These are phyloP conservation scores for Sterrhoptilus dennistouni DNA, from an alignment of 2,113 vertebrate genomes.

Conservation along the genomic window DNA sequence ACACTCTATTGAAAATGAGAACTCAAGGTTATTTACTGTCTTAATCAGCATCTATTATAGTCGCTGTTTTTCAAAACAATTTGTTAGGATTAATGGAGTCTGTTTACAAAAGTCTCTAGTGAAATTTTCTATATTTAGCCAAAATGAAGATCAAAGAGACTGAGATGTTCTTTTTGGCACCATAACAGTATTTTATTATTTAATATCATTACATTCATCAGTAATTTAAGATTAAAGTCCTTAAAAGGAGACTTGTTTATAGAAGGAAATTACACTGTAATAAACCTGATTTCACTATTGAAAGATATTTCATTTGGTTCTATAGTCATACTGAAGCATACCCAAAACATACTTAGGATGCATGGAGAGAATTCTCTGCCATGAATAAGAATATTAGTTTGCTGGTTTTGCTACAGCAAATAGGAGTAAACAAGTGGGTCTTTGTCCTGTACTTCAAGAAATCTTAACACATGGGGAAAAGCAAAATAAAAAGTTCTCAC, in stretches of 20 bases:
- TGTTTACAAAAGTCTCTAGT: constrained; percentile 6
- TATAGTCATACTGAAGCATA: background rate
- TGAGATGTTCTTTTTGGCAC: constrained; percentile 1
- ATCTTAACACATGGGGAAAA: background rate
- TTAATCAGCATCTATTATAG: constrained; percentile 16
- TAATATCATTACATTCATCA: background rate
- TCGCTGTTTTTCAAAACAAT: background rate
- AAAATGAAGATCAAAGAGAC: constrained; percentile 47
- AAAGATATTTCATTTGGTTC: background rate
- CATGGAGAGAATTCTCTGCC: background rate
- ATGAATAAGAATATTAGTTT: background rate
- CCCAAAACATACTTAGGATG: background rate
- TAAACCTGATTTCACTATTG: background rate
- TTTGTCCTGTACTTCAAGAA: background rate
- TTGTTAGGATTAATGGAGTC: constrained; percentile 35
- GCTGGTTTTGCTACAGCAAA: background rate
- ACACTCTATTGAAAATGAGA: constrained; percentile 21
- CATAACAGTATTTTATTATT: constrained; percentile 6
- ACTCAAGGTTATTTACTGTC: constrained; percentile 27
- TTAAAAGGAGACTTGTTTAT: background rate
- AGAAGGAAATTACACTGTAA: background rate
- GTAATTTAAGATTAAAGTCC: background rate
- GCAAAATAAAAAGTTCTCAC: background rate
- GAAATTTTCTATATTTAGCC: constrained; percentile 17
- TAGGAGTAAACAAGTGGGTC: background rate